Base-by-base conservation (phyloP, 2,113 vertebrate species). In the Perca fluviatilis region DNA sequence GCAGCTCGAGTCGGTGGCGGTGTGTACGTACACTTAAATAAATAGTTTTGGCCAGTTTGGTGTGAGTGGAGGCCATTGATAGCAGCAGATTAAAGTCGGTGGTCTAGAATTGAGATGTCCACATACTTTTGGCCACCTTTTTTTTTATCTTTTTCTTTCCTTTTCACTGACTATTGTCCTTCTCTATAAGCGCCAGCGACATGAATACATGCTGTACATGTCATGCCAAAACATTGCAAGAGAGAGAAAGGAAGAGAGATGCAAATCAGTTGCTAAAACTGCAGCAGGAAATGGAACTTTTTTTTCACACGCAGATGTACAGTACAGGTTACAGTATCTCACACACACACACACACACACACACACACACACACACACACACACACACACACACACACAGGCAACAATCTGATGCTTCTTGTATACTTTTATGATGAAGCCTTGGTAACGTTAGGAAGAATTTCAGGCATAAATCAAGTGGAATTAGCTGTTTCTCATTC, bases 261-360 rank as follows among this genome's bases (percentile, higher is more conserved):
- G 77, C 77, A 88, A 84, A 88, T 70, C 68, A 75, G 69, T 11
- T 23, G 47, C 40, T 53, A 63, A 69, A 57, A 50, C 51, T 80
- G 73, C 73, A 81, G 66, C 80, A 84, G 86, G 78, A 82, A 88
- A 25, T 83, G 60, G 51, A 75, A 75, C 53, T 19, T 56, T 46
- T 46, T 33, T 23, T 49, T 58, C 23, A 23, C 33, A 25, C 62
- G 67, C 78, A 82, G 78, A 75, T 88, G 84, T 75, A 50, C 30
- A 11, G 58, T 63, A n/a, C 43, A 13, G 40, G 60, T 63, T 30
- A 43, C 56, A 33, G 30, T 33, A 25, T 14, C 33, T 4, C 33
- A 33, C 33, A 33, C 60, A 61, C 67, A 67, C 75, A 66, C 61
- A 33, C 30, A 30, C 30, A 30, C 30, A 30, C 30, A 30, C 30